A percentile compares a stretch with the other conserved stretches of the same genome.
Conservation (phyloP, 2,113 vertebrate species). For the Callithrix jacchus region DNA sequence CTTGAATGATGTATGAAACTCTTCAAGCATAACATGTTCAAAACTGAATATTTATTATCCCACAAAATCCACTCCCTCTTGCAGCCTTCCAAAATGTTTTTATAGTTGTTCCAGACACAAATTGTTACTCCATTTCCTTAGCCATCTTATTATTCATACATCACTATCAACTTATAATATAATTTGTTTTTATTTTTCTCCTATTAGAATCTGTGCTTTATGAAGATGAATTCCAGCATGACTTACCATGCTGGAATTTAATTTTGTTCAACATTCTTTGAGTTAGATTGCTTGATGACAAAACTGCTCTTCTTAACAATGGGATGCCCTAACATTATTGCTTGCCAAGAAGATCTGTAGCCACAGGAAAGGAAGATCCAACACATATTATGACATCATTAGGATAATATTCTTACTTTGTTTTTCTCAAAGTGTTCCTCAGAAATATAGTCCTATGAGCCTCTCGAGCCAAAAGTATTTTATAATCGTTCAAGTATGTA, state of each 20-base stretch:
- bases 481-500: background rate
- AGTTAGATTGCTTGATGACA: background rate
- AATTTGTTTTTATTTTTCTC: background rate
- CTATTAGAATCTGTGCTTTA: background rate
- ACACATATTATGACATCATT: background rate
- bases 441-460: background rate
- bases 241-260: background rate
- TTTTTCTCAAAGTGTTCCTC: background rate
- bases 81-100: background rate
- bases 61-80: background rate
- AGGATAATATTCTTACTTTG: background rate
- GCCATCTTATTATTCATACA: background rate
- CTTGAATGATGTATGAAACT: background rate
- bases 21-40: background rate
- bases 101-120: background rate
- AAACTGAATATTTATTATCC: background rate
- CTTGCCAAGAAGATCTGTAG: background rate
- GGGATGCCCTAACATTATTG: background rate
- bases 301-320: background rate
- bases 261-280: background rate
- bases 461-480: background rate
- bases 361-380: background rate
- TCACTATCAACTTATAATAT: background rate
- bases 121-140: background rate
- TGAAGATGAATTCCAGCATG: background rate